Base-by-base conservation (phyloP, 35 echinoderm and acorn worm species). In the Diadema setosum region DNA sequence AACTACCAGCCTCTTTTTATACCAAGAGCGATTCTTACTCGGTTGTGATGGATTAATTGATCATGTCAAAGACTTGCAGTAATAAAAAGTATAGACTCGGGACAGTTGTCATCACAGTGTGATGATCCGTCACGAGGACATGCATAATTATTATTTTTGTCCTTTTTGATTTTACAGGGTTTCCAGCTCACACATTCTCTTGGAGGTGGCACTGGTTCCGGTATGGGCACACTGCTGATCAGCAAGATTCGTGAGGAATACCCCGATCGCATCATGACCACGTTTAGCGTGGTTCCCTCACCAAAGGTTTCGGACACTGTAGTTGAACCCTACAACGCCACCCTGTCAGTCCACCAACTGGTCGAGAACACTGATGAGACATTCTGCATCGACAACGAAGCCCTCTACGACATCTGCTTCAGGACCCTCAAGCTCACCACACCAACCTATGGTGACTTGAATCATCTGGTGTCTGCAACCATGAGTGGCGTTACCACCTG, bases 381-480 rank as follows among this genome's bases (percentile, higher is more conserved):
- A 0, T 30, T 42, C 73, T 78, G 73, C 73, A 78, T 78, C 73
- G 73, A 78, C 73, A 78, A 78, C n/a, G 73, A 78, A 78, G 73
- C 39, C 2, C 73, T 78, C n/a, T 78, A 78, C 40, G 73, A 78
- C 37, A 78, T 78, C 0, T 78, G 73, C 36, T 44, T 42, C 73
- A 33, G 73, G 8, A 78, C 33, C 39, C 73, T 78, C 34, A 44
- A 78, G 40, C 40, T 78, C 11, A 25, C 37, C 6, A 78, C 73
- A 0, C 40, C 73, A 17, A 78, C 73, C 73, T 78, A 78, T 44
- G 39, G 73, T n/a, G 73, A 78, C 40, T 17, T 78, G 73, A 78
- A 78, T 41, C 73, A 44, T 42, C 35, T 78, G 9, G 33, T 78
- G n/a, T 39, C 73, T 25, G 33, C 33, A 42, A 44, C 73, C 40